Base-by-base conservation (phyloP, 92 coral and sea anemone species). In the Epizoanthus fatuus region DNA sequence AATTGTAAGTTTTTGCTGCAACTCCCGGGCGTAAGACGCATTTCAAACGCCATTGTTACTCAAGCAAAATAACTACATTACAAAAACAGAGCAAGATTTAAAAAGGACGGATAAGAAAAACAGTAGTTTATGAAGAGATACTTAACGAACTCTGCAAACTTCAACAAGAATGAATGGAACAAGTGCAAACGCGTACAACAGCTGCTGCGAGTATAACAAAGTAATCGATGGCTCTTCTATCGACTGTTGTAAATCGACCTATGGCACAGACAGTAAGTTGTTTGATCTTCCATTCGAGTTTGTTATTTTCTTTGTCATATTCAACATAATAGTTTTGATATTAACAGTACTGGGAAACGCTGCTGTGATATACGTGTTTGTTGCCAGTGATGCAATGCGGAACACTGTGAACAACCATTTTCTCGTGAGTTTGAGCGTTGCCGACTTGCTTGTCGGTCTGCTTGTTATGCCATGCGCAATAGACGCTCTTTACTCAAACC, bases 401-500 rank as follows among this genome's bases (percentile, higher is more conserved):
- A 45, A 81, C 68, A 65, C 68, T 8, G 75, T 76, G 45, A 93
- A 93, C 70, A 91, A 65, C 58, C 92, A 91, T 35, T 81, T 88
- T 20, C 75, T 93, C 13, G 81, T 91, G 20, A 91, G 95, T 59
- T 66, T 93, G 25, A 86, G 92, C 9, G 71, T 88, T 7, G 97
- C 97, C 17, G 97, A 93, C 55, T 57, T 91, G 37, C 84, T 91
- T 9, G 97, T 93, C 55, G 97, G 97, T n/a, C 14, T 93, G 12
- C 77, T 93, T 3, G 93, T 93, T 1, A 86, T 93, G 82, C 97
- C 97, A 16, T 85, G 90, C 80, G 84, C 97, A 9, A 69, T 88
- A 29, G 97, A 93, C 80, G 89, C 90, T 15, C 81, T 93, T 14
- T 81, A 80, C 47, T 63, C 69, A 57, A 90, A 92, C 13, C 42